Evolutionary conservation across 2,888 invertebrate genomes (phyloP), one percentile per base, ranked within the genome.

Genomic region (Tiphia femorata): DNA sequence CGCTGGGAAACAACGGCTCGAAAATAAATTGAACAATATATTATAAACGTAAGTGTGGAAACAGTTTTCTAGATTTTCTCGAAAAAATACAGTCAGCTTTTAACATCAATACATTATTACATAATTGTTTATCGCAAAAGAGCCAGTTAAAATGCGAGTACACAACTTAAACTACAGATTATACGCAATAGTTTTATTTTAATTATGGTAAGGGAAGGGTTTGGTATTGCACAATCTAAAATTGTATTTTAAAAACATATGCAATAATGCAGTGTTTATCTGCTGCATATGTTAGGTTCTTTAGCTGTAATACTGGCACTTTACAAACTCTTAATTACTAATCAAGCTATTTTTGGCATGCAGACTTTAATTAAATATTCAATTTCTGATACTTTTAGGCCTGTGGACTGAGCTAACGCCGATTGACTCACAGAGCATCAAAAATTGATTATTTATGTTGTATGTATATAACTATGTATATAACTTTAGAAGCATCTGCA

Each of bases 361-460:
- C 56, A 35, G 49, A 49, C 43, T 59, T 70, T 69, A 69, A 40
- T 72, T 66, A 70, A 70, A 70, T 72, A 72, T 55, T 66, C 72
- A 70, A 70, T 72, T 66, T 69, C 63, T 69, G 58, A 66, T 60
- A 57, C 52, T 51, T 35, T 52, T 70, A 59, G 40, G 29, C 46
- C 48, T 57, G 57, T n/a, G n/a, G n/a, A 54, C 19, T 59, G 58
- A 49, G 67, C 35, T 29, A 40, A 56, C 43, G 35, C 37, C n/a
- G 57, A 59, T 62, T 57, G 70, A 64, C 57, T 54, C 41, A 20
- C 17, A 23, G 27, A 40, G 30, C 20, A 29, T 67, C 57, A 69
- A 68, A 68, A 70, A 68, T 65, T 59, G 66, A 65, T 69, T 70
- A 65, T 66, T 69, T 60, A 62, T 55, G 41, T 43, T 55, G 41